Evolutionary conservation across 2,797 vertebrate species (phyloP), one percentile per base, ranked within the genome.

Genomic region (Sebastes cheni): DNA sequence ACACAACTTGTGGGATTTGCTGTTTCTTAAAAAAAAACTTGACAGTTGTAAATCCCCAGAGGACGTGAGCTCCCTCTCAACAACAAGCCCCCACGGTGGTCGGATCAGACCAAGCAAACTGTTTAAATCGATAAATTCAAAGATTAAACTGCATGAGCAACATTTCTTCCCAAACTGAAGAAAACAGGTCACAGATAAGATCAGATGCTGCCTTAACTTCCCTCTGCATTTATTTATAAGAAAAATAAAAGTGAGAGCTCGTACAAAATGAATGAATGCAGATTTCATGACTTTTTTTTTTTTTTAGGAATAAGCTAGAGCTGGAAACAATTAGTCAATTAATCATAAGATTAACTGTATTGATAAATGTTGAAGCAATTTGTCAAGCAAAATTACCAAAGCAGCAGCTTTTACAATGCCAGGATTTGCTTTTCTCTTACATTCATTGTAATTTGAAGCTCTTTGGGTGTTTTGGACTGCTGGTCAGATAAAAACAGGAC

Each of bases 11-110:
- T 76, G 83, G 83, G 84, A 83, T 75, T 86, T 14, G 0, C 46
- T 34, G 58, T 84, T 69, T 88, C 52, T 86, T 83, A 80, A 86
- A 55, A 46, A 86, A 0, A 18, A 52, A 86, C 72, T 77, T 79
- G 77, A 85, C 83, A 87, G 72, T n/a, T 18, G 5, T 69, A 67
- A 74, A 75, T 64, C 69, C 67, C 29, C 61, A 2, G 65, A 82
- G 80, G 56, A 73, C 22, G 29, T 27, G 42, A 5, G 18, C 71
- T 80, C 68, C 72, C 68, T 68, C 67, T 67, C 78, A 71, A 55
- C 75, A 69, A 67, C 34, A 60, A 70, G 54, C 68, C 58, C 62
- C 54, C 6, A 9, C 29, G 30, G 75, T 70, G 84, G 69, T 85
- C 77, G 2, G 65, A 80, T 83, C 72, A 77, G 32, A 82, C 67